Conservation (phyloP, 2,888 invertebrate species). For the Hirudinaria manillensis region DNA sequence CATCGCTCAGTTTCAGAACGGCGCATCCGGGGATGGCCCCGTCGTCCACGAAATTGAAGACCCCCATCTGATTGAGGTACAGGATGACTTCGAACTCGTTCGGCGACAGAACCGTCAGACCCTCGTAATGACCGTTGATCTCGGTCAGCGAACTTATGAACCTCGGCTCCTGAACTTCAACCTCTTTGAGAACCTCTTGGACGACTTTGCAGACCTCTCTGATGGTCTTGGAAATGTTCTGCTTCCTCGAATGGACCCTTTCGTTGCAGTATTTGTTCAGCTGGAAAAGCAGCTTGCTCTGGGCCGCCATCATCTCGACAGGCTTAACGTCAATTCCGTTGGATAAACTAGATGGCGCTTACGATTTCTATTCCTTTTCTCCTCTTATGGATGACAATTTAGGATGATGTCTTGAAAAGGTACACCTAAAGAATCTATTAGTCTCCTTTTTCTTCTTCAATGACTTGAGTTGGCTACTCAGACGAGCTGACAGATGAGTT, state of each 20-base stretch:
- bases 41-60: constrained; percentile 92
- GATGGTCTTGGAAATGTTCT: constrained; percentile 72
- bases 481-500: no score
- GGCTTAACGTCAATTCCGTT: neutral
- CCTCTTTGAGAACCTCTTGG: constrained; percentile 88
- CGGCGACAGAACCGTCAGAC: constrained; percentile 85
- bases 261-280: constrained; percentile 89
- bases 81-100: constrained; percentile 89
- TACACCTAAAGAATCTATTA: no score
- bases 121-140: constrained; percentile 67
- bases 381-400: no score
- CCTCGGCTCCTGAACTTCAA: constrained; percentile 86
- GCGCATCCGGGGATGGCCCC: constrained; percentile 74
- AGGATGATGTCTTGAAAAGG: no score
- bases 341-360: neutral
- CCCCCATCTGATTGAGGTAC: constrained; percentile 94
- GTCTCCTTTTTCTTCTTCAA: no score
- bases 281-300: constrained; percentile 89
- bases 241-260: constrained; percentile 77
- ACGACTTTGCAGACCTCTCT: constrained; percentile 73
- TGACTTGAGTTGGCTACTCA: no score
- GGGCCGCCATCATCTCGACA: constrained; percentile 66
- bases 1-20: constrained; percentile 86
- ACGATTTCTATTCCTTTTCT: no score
- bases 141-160: constrained; percentile 80